These are phyloP conservation scores for Urocitellus parryii DNA, from an alignment of 2,113 vertebrate species.

Conservation along the genomic window DNA sequence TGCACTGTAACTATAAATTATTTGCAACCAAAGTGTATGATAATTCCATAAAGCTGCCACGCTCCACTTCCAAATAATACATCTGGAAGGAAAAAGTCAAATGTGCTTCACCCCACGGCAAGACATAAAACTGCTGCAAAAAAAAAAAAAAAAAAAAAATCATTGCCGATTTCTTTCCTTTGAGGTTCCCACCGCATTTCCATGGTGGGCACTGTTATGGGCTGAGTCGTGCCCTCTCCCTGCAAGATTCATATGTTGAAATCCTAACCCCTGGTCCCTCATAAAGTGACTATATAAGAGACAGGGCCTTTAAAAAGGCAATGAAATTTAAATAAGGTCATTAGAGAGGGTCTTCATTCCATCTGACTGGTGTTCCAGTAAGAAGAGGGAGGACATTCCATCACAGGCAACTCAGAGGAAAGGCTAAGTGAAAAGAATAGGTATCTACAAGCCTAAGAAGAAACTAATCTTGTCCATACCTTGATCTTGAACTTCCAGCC, in stretches of 20 bases:
- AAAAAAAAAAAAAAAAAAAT: neutral
- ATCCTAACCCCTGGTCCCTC: neutral
- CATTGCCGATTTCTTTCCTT: neutral
- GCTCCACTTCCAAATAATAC: conserved; percentile 55
- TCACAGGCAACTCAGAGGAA: neutral
- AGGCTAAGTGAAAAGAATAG: neutral
- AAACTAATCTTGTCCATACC: neutral
- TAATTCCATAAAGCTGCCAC: conserved; percentile 70
- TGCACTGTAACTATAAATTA: conserved; percentile 62
- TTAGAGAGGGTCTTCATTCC: neutral
- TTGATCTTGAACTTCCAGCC: neutral
- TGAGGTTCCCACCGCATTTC: neutral
- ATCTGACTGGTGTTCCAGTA: neutral
- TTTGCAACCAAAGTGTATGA: conserved; percentile 56
- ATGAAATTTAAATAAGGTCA: conserved; percentile 8
- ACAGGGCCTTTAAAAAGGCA: neutral
- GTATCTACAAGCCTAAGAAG: neutral
- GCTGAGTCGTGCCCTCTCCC: neutral
- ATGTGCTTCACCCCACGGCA: conserved; percentile 27
- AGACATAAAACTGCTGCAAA: conserved; percentile 19
- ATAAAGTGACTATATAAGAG: neutral
- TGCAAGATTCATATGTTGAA: neutral
- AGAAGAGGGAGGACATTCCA: neutral
- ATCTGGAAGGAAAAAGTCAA: conserved; percentile 67
- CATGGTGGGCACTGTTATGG: neutral